Evolutionary conservation across 2,888 invertebrate genomes (phyloP).

Genomic region (Tridacna gigas): DNA sequence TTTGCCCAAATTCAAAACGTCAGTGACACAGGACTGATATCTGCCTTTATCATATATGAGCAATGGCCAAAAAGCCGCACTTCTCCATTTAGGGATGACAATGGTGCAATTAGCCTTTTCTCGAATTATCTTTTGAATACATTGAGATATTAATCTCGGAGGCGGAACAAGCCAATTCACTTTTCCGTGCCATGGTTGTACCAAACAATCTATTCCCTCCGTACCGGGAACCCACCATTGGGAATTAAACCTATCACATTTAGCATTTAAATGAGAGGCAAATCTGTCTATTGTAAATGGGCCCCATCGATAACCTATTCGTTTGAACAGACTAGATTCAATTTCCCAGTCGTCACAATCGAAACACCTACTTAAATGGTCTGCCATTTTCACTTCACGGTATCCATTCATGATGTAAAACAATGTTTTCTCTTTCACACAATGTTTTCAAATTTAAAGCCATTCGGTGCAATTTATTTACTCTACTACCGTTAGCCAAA

Average conservation of each 20-base stretch:
- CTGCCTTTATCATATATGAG: not conserved
- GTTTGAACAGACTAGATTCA: not conserved
- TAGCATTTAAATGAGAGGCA: slow-evolving; percentile 19
- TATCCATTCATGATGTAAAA: slow-evolving; percentile 5
- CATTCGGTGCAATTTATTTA: not conserved
- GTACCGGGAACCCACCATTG: slow-evolving; percentile 25
- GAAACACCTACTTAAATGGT: not conserved
- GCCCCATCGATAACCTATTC: not conserved
- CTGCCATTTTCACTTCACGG: not conserved
- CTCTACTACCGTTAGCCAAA: not conserved
- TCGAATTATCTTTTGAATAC: not conserved
- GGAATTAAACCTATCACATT: slow-evolving; percentile 37
- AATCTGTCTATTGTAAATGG: slow-evolving; percentile 14
- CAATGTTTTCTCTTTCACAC: not conserved
- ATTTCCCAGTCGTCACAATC: not conserved
- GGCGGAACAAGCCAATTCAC: not conserved
- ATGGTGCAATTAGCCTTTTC: not conserved
- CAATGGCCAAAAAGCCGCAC: slow-evolving; percentile 1
- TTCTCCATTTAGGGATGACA: slow-evolving; percentile 1
- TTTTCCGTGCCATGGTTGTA: slow-evolving; percentile 12
- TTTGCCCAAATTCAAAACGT: not conserved
- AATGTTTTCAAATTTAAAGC: not conserved
- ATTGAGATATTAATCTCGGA: slow-evolving; percentile 5
- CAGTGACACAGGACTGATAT: not conserved
- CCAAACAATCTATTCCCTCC: slow-evolving; percentile 20